Base-by-base conservation (phyloP, 2,797 vertebrate species). In the Crax fasciolata region DNA sequence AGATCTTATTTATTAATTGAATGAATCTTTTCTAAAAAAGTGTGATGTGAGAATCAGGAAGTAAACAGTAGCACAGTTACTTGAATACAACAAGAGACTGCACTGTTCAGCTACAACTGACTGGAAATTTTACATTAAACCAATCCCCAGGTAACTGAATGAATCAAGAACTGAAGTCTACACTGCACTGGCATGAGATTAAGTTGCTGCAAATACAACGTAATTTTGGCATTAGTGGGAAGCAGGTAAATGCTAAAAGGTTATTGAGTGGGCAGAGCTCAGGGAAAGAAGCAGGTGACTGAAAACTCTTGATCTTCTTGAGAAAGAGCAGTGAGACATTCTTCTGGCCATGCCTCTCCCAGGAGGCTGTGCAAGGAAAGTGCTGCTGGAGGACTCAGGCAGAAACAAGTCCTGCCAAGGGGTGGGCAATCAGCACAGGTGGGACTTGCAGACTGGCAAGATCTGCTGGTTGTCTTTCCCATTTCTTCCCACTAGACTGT, bases 41-140 rank as follows among this genome's bases (percentile, higher is more conserved):
- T 90, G 51, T 74, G 44, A 90, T 67, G 20, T 23, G 73, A 95
- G 96, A 96, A 96, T 90, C 57, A 93, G 85, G 82, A 96, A 95
- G 59, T 87, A 93, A 67, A 83, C 51, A 88, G 44, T 65, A 73
- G 17, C 39, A 68, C 77, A 65, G 14, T 89, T 84, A 66, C n/a
- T 80, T 93, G 80, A 73, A 66, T 76, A 68, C 49, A 30, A 87
- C 58, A 1, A 83, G 21, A 82, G 16, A 52, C 24, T 65, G 13
- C 21, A 52, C 38, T 12, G 1, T 43, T 61, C 20, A 25, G 21
- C 58, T 75, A 90, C 58, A 43, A 27, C 27, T 30, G 73, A 61
- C 1, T n/a, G 35, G 30, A 49, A 90, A 21, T 44, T 70, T 84
- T 78, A 24, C 35, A 58, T 54, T 44, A 73, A 82, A 62, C 32